Conservation (phyloP, 2,113 vertebrate genomes). For the Odocoileus hemionus region DNA sequence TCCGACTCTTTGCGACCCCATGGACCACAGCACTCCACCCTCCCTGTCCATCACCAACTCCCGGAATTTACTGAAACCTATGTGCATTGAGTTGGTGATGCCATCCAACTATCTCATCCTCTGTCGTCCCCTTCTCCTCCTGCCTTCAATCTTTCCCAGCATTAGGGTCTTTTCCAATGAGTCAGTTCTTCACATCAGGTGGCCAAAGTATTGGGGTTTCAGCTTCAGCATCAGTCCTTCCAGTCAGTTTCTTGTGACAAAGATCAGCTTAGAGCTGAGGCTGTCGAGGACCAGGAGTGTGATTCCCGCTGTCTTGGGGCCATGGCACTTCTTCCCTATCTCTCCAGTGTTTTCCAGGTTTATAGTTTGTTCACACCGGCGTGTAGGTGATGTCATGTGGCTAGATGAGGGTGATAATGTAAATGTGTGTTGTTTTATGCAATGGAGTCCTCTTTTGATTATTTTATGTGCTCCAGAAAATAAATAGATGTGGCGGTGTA, state of each 20-base stretch:
- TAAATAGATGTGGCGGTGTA: background rate
- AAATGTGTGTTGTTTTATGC: background rate
- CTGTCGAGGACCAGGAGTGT: background rate
- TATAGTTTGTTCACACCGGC: background rate
- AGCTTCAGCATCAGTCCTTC: background rate
- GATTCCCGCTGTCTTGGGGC: background rate
- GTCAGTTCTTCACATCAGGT: no score
- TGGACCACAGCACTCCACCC: fast-evolving
- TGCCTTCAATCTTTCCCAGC: background rate
- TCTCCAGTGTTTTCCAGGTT: background rate
- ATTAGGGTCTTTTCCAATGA: no score
- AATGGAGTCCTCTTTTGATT: background rate
- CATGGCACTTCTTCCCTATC: background rate
- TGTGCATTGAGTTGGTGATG: background rate
- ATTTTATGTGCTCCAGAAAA: background rate
- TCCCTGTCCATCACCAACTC: background rate
- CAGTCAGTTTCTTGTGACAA: background rate
- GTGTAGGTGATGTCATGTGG: background rate
- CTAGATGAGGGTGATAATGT: background rate
- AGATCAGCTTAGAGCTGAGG: background rate
- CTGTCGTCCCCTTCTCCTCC: background rate
- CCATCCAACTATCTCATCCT: background rate
- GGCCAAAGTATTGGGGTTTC: no score
- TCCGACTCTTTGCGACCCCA: background rate
- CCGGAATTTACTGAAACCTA: background rate